Evolutionary conservation across 2,113 vertebrate genomes (phyloP).

Genomic region (Paedocypris sp.): DNA sequence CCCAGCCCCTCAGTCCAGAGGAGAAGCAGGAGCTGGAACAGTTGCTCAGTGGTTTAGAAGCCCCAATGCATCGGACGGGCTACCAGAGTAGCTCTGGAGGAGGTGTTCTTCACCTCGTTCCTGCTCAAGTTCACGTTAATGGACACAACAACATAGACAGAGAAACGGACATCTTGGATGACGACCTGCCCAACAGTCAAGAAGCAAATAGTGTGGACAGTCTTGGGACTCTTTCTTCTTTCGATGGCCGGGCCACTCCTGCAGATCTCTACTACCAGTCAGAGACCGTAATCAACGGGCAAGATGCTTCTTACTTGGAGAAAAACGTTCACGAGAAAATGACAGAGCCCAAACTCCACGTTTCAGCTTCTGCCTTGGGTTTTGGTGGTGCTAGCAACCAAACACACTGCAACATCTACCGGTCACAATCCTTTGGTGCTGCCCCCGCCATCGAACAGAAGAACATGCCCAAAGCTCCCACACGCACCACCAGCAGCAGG

Average conservation of each 20-base stretch:
- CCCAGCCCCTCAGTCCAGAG: conserved; percentile 71
- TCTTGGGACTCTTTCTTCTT: conserved; percentile 82
- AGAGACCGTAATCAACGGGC: conserved; percentile 68
- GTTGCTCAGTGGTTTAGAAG: conserved; percentile 79
- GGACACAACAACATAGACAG: conserved; percentile 72
- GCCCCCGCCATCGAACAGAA: conserved; percentile 38
- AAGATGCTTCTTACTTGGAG: conserved; percentile 54
- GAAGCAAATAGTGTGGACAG: conserved; percentile 89
- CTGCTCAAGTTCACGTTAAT: conserved; percentile 88
- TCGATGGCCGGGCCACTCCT: conserved; percentile 72
- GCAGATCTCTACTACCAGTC: conserved; percentile 63
- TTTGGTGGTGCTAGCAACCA: conserved; percentile 54
- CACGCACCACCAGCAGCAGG: conserved; percentile 84
- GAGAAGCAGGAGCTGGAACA: conserved; percentile 88
- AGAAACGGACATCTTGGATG: conserved; percentile 94
- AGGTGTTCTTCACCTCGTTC: conserved; percentile 71
- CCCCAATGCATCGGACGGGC: conserved; percentile 68
- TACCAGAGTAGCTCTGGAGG: conserved; percentile 45
- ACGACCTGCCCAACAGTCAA: conserved; percentile 81
- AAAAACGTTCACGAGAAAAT: conserved; percentile 35
- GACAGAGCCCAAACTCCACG: conserved; percentile 42
- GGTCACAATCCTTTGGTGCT: conserved; percentile 76
- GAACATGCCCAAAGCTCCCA: conserved; percentile 72
- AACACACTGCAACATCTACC: conserved; percentile 57
- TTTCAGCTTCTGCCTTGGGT: conserved; percentile 54